These are phyloP conservation scores for Bufo gargarizans DNA, from an alignment of 2,113 vertebrate genomes.

Conservation along the genomic window DNA sequence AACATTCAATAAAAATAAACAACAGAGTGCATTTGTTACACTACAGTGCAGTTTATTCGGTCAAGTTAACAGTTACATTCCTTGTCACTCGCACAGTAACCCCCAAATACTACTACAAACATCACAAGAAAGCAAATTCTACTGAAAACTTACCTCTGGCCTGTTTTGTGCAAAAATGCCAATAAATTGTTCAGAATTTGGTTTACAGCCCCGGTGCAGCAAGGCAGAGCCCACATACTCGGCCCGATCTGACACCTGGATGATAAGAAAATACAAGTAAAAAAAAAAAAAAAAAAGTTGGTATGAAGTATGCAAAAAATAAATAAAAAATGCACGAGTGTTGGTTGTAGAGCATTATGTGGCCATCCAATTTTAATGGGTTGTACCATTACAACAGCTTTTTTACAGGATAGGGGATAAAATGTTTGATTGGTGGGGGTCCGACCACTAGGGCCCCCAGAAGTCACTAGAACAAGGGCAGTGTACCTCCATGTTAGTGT, in stretches of 20 bases:
- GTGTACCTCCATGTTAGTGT: too few relatives aligned
- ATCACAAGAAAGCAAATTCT: neutral
- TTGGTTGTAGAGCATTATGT: too few relatives aligned
- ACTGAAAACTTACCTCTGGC: constrained; percentile 82
- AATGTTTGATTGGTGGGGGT: too few relatives aligned
- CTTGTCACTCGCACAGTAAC: too few relatives aligned
- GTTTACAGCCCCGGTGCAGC: constrained; percentile 84
- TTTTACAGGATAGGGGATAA: too few relatives aligned
- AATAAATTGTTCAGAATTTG: constrained; percentile 77
- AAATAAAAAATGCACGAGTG: neutral
- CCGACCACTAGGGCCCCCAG: too few relatives aligned
- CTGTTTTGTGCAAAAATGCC: constrained; percentile 96
- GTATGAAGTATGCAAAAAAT: neutral
- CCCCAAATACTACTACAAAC: neutral
- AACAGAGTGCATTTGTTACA: too few relatives aligned
- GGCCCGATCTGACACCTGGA: constrained; percentile 79
- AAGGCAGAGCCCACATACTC: constrained; percentile 86
- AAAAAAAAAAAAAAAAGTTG: neutral
- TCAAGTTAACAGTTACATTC: neutral
- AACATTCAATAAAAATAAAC: too few relatives aligned
- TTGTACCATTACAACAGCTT: too few relatives aligned
- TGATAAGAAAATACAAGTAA: neutral
- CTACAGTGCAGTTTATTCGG: too few relatives aligned
- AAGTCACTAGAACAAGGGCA: too few relatives aligned
- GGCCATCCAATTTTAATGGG: too few relatives aligned